Percentiles rank a stretch among this genome's conserved stretches.
Evolutionary conservation across 2,797 vertebrate species (phyloP).

Genomic region (Potorous gilbertii): DNA sequence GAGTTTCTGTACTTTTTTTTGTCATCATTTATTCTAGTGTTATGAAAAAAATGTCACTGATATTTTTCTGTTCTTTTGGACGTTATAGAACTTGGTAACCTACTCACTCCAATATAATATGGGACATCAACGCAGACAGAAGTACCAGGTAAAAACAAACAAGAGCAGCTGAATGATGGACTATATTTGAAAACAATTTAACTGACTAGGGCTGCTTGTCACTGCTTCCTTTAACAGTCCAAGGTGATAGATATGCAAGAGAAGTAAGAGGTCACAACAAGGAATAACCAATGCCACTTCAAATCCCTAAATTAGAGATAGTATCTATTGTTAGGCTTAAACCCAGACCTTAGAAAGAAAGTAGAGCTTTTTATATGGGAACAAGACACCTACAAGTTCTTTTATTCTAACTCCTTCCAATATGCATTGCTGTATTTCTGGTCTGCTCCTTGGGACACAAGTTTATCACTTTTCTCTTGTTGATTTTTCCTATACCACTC

Average conservation of each 20-base stretch:
- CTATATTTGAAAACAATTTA: not conserved
- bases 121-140: not conserved
- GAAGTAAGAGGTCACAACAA: not conserved
- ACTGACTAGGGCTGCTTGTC: not conserved
- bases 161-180: not conserved
- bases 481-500: not conserved
- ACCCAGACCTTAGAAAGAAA: not conserved
- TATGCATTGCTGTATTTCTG: not conserved
- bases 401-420: not conserved
- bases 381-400: fast-evolving
- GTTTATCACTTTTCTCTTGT: not conserved
- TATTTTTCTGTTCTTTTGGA: not conserved
- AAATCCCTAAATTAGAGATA: not conserved
- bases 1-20: not conserved
- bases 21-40: not conserved
- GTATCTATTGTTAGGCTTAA: not conserved
- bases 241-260: not conserved
- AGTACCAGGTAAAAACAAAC: not conserved
- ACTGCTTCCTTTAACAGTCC: not conserved
- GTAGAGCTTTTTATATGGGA: not conserved
- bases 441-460: not conserved
- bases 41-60: not conserved
- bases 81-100: not conserved
- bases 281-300: not conserved
- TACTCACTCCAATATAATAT: not conserved